phyloP scores from a whole-genome alignment of 2,113 vertebrate species.

The Eurystomus gularis region DNA sequence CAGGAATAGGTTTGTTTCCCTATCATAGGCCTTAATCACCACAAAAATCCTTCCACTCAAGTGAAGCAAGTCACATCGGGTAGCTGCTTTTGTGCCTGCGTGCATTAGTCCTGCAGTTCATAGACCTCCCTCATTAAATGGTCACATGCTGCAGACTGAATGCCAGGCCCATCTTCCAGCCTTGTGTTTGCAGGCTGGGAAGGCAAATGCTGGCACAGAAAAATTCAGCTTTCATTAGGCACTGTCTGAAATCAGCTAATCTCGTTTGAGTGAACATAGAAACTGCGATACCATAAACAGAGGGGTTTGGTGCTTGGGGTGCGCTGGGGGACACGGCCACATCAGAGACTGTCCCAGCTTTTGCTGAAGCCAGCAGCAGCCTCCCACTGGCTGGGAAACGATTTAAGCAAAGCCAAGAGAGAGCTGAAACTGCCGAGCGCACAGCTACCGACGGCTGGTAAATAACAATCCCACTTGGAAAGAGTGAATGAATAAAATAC shows the following conservation, averaged over 20 bases:
- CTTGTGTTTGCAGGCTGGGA: constrained; percentile 25
- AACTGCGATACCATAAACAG: background rate
- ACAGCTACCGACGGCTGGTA: background rate
- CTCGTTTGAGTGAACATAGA: background rate
- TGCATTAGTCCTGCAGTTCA: background rate
- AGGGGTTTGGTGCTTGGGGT: background rate
- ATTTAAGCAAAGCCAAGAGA: background rate
- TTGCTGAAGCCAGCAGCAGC: background rate
- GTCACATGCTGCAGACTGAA: constrained; percentile 57
- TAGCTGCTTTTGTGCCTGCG: background rate
- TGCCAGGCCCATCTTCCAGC: constrained; percentile 47
- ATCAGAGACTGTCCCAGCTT: background rate
- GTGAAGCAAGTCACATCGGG: background rate
- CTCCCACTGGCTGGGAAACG: background rate
- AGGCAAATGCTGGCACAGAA: constrained; percentile 25
- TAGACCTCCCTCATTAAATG: constrained; percentile 39
- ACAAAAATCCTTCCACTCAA: background rate
- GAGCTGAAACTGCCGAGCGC: background rate
- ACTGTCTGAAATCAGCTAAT: constrained; percentile 43
- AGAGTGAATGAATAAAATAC: background rate
- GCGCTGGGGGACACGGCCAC: accelerated
- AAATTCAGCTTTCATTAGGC: constrained; percentile 33
- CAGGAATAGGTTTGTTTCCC: background rate
- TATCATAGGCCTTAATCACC: background rate
- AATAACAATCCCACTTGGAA: background rate